phyloP scores from a whole-genome alignment of 2,888 invertebrate species.

The Diadegma fenestrale region DNA sequence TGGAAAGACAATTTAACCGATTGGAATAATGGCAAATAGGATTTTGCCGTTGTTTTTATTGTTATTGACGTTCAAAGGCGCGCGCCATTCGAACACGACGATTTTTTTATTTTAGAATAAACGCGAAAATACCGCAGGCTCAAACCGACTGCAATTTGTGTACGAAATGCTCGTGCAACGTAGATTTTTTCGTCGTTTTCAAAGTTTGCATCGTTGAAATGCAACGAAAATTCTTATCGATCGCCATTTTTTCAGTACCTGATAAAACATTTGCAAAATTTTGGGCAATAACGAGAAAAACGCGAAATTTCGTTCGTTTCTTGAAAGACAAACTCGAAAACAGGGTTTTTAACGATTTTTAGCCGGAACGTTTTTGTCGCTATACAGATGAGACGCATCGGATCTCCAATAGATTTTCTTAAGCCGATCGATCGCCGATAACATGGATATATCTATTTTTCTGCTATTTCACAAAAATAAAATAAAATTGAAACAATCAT shows the following conservation, averaged over 20 bases:
- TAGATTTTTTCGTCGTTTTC: background rate
- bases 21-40: constrained; percentile 44
- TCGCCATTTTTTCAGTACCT: background rate
- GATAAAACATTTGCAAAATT: background rate
- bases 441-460: constrained; percentile 52
- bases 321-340: background rate
- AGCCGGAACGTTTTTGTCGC: constrained; percentile 42
- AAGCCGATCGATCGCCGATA: constrained; percentile 60
- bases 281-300: background rate
- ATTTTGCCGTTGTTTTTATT: constrained; percentile 28
- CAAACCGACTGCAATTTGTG: background rate
- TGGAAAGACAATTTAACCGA: constrained; percentile 49
- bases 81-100: background rate
- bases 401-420: constrained; percentile 41
- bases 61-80: constrained; percentile 30
- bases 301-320: background rate
- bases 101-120: background rate
- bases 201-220: background rate
- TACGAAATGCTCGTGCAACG: background rate
- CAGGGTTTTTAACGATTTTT: background rate
- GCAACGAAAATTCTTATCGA: background rate
- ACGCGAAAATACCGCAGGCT: background rate
- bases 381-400: constrained; percentile 28
- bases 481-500: constrained; percentile 37
- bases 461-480: constrained; percentile 37